Evolutionary conservation across 1,140 invertebrate genomes (phyloP).

Genomic region (Drosophila albomicans): DNA sequence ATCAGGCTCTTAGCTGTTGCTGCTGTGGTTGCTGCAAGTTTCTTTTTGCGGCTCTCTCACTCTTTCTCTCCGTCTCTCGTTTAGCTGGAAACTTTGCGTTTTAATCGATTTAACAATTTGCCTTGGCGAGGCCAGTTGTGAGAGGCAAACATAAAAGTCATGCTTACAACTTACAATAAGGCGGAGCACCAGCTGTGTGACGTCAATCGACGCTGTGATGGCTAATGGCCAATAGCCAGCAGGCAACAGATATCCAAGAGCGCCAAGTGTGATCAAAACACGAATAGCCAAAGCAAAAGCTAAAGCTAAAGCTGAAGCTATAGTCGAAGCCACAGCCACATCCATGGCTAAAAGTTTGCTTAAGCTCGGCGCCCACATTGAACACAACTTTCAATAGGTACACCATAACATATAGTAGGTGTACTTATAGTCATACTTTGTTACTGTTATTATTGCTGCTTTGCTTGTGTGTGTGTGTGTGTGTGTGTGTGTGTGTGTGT

Average conservation of each 20-base stretch:
- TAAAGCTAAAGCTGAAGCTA: conserved; percentile 8
- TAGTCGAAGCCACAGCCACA: conserved; percentile 14
- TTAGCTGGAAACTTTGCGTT: conserved; percentile 60
- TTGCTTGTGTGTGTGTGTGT: background rate
- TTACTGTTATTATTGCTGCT: conserved; percentile 9
- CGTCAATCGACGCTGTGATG: conserved; percentile 58
- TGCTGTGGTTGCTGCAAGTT: conserved; percentile 44
- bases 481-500: background rate
- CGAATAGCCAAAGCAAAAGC: conserved; percentile 12
- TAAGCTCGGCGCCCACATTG: conserved; percentile 17
- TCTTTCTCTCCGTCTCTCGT: too few species aligned
- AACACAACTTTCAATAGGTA: conserved; percentile 15
- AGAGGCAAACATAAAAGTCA: conserved; percentile 70
- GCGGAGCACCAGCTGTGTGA: conserved; percentile 55
- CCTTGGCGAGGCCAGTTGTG: conserved; percentile 50
- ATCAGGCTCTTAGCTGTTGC: conserved; percentile 58
- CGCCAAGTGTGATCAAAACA: conserved; percentile 6
- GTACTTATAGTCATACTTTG: conserved; percentile 12
- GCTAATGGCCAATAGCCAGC: conserved; percentile 10
- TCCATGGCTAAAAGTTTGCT: conserved; percentile 9
- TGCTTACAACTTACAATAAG: conserved; percentile 30
- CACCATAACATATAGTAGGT: background rate
- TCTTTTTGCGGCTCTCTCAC: conserved; percentile 31
- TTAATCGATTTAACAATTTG: conserved; percentile 78
- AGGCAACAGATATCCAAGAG: background rate